phyloP scores from a whole-genome alignment of 2,113 vertebrate genomes.

The Thryonomys swinderianus region DNA sequence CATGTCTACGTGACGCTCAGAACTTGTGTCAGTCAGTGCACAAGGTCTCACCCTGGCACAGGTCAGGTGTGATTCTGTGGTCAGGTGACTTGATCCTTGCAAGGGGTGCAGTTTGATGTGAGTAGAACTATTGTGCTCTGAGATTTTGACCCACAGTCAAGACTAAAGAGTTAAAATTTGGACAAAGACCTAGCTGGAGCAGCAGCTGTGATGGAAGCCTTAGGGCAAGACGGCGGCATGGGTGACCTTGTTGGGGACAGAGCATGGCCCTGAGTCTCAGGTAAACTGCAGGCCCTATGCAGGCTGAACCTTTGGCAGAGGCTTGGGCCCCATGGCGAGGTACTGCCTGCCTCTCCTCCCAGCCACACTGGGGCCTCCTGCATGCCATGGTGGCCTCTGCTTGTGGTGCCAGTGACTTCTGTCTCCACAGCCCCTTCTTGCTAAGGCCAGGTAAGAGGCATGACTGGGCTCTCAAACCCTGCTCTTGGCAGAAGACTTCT shows the following conservation, averaged over 20 bases:
- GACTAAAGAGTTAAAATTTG: not conserved
- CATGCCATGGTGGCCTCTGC: not conserved
- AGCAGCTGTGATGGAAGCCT: not conserved
- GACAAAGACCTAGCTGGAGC: not conserved
- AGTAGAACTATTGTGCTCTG: not conserved
- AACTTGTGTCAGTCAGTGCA: not conserved
- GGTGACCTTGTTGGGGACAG: no score
- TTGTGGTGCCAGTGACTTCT: fast-evolving
- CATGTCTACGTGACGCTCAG: fast-evolving
- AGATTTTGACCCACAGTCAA: not conserved
- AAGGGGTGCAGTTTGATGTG: not conserved
- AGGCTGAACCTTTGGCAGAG: not conserved
- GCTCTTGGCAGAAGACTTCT: not conserved
- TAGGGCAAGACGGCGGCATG: fast-evolving
- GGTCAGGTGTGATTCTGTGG: no score
- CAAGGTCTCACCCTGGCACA: not conserved
- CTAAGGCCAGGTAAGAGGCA: no score
- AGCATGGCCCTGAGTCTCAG: not conserved
- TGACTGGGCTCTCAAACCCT: fast-evolving
- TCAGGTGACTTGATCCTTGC: not conserved
- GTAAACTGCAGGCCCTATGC: fast-evolving
- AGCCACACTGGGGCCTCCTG: fast-evolving
- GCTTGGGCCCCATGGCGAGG: not conserved
- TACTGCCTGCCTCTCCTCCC: not conserved
- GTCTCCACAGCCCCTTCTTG: not conserved